Percentiles rank a stretch among this genome's conserved stretches.
These are phyloP conservation scores for Volucella bombylans DNA, from an alignment of 2,888 invertebrate genomes.

Conservation along the genomic window DNA sequence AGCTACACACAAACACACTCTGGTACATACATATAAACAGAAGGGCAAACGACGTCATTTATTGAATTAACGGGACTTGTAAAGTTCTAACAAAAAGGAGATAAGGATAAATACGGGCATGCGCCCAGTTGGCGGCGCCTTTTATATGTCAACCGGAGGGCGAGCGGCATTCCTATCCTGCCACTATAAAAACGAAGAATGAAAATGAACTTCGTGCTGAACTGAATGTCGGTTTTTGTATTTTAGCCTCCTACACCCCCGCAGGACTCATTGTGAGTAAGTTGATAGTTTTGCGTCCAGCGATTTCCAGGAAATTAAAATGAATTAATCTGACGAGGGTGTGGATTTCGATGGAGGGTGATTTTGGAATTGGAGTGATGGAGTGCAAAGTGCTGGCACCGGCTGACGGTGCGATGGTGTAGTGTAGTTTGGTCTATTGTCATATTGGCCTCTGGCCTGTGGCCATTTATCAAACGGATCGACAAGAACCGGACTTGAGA, in stretches of 20 bases:
- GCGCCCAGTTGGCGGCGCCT: conserved; percentile 64
- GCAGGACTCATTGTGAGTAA: conserved; percentile 31
- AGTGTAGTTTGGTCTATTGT: conserved; percentile 8
- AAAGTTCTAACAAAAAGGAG: conserved; percentile 41
- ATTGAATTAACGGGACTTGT: conserved; percentile 65
- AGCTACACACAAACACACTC: neutral
- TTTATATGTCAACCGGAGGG: conserved; percentile 52
- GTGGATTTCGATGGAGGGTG: conserved; percentile 40
- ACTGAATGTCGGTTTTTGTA: conserved; percentile 16
- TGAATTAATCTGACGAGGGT: conserved; percentile 59
- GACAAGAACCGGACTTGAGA: conserved; percentile 34
- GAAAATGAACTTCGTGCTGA: conserved; percentile 47
- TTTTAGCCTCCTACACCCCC: conserved; percentile 2
- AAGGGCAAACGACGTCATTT: conserved; percentile 69
- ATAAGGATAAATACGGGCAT: conserved; percentile 69
- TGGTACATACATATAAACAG: conserved; percentile 20
- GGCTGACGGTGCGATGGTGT: conserved; percentile 2
- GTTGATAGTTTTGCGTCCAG: conserved; percentile 66
- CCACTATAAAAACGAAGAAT: conserved; percentile 28
- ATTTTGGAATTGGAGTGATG: conserved; percentile 15
- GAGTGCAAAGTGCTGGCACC: conserved; percentile 44
- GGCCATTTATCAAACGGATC: conserved; percentile 39
- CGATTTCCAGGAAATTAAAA: conserved; percentile 73
- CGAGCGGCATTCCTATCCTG: conserved; percentile 10
- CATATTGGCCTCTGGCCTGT: neutral